Evolutionary conservation across 2,888 invertebrate species (phyloP).

Genomic region (Oscheius onirici): DNA sequence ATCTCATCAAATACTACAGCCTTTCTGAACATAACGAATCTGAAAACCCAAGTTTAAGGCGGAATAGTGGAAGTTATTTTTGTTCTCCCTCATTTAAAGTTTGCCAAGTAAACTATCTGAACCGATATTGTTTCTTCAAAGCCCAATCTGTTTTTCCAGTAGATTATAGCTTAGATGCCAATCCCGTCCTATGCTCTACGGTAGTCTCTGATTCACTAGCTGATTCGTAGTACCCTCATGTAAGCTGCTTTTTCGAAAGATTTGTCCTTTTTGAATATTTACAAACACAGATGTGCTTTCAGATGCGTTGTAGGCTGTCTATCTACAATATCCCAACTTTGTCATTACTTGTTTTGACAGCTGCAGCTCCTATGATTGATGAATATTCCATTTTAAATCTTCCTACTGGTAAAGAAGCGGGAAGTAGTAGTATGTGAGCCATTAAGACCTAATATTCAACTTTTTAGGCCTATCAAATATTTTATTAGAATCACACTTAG

Average conservation of each 20-base stretch:
- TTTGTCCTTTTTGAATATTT: not conserved
- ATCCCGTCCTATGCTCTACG: no score
- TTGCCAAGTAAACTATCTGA: no score
- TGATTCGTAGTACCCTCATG: no score
- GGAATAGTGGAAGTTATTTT: no score
- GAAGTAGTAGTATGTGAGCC: not conserved
- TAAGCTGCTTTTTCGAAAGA: not conserved
- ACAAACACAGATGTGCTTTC: not conserved
- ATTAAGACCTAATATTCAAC: not conserved
- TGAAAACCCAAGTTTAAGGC: no score
- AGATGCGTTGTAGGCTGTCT: conserved; percentile 25
- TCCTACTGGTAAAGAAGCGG: conserved; percentile 15
- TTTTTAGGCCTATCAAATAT: conserved; percentile 8
- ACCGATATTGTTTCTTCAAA: no score
- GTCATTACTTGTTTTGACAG: not conserved
- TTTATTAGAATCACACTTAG: conserved; percentile 12
- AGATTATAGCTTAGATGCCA: no score
- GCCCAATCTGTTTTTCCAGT: no score
- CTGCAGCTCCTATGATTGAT: conserved; percentile 23
- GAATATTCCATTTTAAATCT: conserved; percentile 29
- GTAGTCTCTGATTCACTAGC: no score
- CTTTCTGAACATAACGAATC: no score
- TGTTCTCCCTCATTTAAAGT: no score
- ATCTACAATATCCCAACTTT: not conserved
- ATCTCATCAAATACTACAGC: no score